Conservation (phyloP, 2,888 invertebrate species). For the Nemapogon koenigi region DNA sequence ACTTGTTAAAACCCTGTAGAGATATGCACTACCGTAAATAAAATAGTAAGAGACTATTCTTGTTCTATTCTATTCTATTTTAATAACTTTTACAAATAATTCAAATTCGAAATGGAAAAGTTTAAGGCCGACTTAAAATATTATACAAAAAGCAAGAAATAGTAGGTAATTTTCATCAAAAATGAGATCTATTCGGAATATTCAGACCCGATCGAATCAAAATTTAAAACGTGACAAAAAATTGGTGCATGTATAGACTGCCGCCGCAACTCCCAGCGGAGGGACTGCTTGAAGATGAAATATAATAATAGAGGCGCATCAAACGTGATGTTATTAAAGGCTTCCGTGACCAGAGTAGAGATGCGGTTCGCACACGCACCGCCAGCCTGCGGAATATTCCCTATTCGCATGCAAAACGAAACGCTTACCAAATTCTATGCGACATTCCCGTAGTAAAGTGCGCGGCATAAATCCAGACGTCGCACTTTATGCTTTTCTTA, state of each 20-base stretch:
- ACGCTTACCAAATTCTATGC: slow-evolving; percentile 32
- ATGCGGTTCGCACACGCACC: slow-evolving; percentile 37
- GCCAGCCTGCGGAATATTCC: slow-evolving; percentile 28
- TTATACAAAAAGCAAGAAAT: no score
- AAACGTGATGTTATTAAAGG: slow-evolving; percentile 65
- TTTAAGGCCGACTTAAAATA: no score
- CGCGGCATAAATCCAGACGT: slow-evolving; percentile 29
- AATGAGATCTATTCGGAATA: no score
- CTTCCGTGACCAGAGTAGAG: slow-evolving; percentile 50
- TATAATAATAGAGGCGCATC: slow-evolving; percentile 65
- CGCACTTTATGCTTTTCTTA: slow-evolving; percentile 16
- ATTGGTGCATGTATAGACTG: slow-evolving; percentile 29
- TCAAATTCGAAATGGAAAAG: no score
- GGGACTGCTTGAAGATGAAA: slow-evolving; percentile 58
- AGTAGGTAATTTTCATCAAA: no score
- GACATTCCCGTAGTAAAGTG: slow-evolving; percentile 27
- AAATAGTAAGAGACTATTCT: no score
- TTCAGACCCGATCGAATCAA: no score
- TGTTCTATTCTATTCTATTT: no score
- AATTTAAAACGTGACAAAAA: slow-evolving; percentile 28
- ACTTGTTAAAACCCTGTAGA: no score
- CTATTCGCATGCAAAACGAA: slow-evolving; percentile 54
- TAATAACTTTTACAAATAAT: no score
- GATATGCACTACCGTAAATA: no score
- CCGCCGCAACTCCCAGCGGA: slow-evolving; percentile 41